A percentile compares a stretch with the other conserved stretches of the same genome.
Conservation (phyloP, 2,113 vertebrate genomes). For the Epinephelus cyanopodus region DNA sequence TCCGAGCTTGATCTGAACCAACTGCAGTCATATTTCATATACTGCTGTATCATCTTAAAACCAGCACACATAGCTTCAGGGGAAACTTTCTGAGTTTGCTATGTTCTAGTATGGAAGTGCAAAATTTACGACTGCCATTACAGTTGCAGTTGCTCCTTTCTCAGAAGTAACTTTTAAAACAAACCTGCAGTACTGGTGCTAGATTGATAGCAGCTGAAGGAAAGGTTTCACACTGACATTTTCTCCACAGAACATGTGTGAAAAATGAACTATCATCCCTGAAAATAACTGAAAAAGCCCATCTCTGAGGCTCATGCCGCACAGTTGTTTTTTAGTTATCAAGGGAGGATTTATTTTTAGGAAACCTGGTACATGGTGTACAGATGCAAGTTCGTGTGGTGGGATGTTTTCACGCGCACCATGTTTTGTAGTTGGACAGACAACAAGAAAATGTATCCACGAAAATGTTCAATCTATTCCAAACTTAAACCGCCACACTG, state of each 20-base stretch:
- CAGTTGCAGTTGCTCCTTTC: neutral
- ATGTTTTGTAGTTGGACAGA: neutral
- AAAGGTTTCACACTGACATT: conserved; percentile 11
- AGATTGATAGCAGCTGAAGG: neutral
- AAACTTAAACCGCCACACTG: neutral
- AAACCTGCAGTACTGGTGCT: neutral
- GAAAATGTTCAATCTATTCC: neutral
- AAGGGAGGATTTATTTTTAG: neutral
- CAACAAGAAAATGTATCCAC: neutral
- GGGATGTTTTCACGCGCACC: neutral
- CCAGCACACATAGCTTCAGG: neutral
- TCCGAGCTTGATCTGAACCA: too few species aligned
- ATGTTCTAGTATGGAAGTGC: neutral
- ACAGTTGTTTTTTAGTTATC: neutral
- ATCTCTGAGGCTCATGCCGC: neutral
- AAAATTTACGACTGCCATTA: neutral
- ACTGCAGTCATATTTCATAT: neutral
- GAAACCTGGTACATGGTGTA: neutral
- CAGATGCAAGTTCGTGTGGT: too few species aligned
- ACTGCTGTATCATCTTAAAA: neutral
- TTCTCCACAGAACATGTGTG: neutral
- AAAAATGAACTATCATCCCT: neutral
- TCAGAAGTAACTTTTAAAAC: neutral
- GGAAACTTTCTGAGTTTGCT: neutral
- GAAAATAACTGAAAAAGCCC: conserved; percentile 14